Percentiles rank a stretch among this genome's conserved stretches.
Evolutionary conservation across 2,797 vertebrate genomes (phyloP).

Genomic region (Crocodylus rhombifer): DNA sequence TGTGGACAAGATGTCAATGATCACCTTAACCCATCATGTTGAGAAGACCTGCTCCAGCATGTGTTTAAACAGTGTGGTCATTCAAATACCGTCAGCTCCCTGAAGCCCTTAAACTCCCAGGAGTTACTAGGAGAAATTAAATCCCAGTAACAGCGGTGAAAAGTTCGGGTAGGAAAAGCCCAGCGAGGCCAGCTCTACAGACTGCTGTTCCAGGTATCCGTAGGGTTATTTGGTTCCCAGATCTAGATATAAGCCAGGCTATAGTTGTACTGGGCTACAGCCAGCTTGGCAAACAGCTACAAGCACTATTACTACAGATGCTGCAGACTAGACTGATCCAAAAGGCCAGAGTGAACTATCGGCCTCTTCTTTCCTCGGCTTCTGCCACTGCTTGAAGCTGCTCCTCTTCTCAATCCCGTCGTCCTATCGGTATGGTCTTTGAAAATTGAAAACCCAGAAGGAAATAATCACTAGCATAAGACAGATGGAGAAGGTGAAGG

Average conservation of each 20-base stretch:
- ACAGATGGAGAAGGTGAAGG: no score
- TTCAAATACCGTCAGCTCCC: neutral
- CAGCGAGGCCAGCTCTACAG: neutral
- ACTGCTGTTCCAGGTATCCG: neutral
- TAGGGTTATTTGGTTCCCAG: neutral
- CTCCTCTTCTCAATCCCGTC: neutral
- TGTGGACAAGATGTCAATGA: neutral
- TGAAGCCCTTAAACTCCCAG: neutral
- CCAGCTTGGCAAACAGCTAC: neutral
- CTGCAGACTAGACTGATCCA: neutral
- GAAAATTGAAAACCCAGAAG: neutral
- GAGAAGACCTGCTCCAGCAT: neutral
- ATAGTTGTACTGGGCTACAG: neutral
- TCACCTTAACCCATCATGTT: neutral
- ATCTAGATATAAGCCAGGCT: no score
- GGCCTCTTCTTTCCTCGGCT: neutral
- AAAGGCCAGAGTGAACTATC: neutral
- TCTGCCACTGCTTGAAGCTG: neutral
- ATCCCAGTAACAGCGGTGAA: neutral
- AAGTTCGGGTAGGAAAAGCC: neutral
- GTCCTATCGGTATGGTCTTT: neutral
- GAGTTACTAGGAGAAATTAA: neutral
- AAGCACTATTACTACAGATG: neutral
- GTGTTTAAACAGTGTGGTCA: neutral
- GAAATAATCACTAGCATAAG: neutral